Conservation (phyloP, 2,797 vertebrate species). For the Pelodytes ibericus region DNA sequence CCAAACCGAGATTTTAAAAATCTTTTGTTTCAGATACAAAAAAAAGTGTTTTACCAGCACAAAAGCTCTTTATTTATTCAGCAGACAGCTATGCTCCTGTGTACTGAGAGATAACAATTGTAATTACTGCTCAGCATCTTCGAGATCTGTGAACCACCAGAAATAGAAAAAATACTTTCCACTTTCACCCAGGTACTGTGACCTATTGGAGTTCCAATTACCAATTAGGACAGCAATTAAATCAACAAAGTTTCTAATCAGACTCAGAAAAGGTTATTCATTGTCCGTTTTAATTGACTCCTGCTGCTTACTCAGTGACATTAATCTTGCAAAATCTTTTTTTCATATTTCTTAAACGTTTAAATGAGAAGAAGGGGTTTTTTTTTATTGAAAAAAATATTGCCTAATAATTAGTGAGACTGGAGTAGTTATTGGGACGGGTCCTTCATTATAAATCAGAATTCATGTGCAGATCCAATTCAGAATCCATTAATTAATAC, state of each 20-base stretch:
- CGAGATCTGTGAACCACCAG: constrained; percentile 44
- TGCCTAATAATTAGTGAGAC: no score
- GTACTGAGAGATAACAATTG: constrained; percentile 54
- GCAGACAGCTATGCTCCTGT: background rate
- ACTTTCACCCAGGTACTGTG: constrained; percentile 43
- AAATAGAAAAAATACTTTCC: constrained; percentile 36
- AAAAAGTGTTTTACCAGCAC: no score
- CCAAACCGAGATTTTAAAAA: background rate
- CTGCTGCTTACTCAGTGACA: constrained; percentile 50
- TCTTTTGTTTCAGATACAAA: constrained; percentile 23
- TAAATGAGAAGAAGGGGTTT: constrained; percentile 34
- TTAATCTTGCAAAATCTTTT: constrained; percentile 32
- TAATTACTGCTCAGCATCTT: constrained; percentile 35
- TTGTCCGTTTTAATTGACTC: constrained; percentile 61
- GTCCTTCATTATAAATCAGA: no score
- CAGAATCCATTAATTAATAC: no score
- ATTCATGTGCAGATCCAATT: no score
- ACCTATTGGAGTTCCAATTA: constrained; percentile 50
- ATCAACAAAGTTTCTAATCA: constrained; percentile 51
- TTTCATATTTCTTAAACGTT: constrained; percentile 51
- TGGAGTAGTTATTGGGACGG: no score
- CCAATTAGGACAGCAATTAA: constrained; percentile 57
- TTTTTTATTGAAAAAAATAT: constrained; percentile 18
- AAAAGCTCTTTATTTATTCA: constrained; percentile 30
- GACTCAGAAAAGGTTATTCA: constrained; percentile 60